phyloP scores from a whole-genome alignment of 1,140 invertebrate species.

The Brevipalpus yothersi region DNA sequence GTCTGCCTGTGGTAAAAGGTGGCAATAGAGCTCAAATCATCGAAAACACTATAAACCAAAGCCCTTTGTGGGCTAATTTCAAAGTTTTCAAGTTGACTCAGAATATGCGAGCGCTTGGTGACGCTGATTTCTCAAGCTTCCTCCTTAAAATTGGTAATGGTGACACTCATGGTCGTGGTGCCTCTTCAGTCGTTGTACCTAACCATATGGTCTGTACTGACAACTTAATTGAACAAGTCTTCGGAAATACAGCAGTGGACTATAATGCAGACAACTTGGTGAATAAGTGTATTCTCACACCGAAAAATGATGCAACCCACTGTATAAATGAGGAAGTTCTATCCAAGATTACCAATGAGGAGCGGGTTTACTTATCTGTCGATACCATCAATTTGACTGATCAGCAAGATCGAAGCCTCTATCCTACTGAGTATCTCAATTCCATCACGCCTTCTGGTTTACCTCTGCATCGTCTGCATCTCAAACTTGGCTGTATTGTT shows the following conservation, averaged over 20 bases:
- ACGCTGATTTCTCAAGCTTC: slow-evolving; percentile 2
- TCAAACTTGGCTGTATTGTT: slow-evolving; percentile 18
- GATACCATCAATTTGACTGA: background rate
- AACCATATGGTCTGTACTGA: too few relatives aligned
- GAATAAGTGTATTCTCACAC: background rate
- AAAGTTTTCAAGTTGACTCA: slow-evolving; percentile 7
- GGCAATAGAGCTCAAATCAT: slow-evolving; percentile 17
- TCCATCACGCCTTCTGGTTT: slow-evolving; percentile 17
- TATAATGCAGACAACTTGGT: background rate
- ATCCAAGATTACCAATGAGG: background rate
- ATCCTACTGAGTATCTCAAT: slow-evolving; percentile 8
- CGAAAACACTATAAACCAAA: slow-evolving; percentile 18
- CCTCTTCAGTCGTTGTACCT: background rate
- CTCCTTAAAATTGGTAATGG: background rate
- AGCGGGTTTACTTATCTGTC: background rate
- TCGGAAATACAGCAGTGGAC: background rate
- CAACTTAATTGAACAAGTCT: background rate
- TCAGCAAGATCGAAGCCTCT: background rate
- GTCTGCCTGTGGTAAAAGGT: slow-evolving; percentile 21
- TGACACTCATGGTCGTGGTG: background rate
- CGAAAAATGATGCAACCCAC: background rate
- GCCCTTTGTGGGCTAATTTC: slow-evolving; percentile 9
- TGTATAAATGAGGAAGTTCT: background rate
- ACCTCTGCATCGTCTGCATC: slow-evolving; percentile 18
- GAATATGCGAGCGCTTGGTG: slow-evolving; percentile 8